Conservation (phyloP, 2,113 vertebrate genomes). For the Bubalus kerabau region DNA sequence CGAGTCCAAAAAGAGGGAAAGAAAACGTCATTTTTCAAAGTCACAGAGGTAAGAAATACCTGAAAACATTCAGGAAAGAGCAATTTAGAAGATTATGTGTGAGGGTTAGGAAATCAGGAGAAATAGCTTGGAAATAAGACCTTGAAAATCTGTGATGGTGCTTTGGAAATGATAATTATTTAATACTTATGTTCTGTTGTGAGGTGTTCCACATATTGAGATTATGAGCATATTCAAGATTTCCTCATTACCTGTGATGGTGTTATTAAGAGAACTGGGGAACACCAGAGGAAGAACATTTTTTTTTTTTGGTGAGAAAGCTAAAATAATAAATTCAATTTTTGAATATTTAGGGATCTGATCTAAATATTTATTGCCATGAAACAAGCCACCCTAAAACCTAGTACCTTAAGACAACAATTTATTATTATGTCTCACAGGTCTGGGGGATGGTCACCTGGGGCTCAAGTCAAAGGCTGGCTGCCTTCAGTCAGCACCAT, state of each 20-base stretch:
- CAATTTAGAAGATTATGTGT: neutral
- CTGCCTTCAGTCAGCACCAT: neutral
- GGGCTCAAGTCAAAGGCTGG: neutral
- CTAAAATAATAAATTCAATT: neutral
- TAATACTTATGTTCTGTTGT: neutral
- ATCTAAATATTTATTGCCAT: neutral
- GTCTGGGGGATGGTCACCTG: neutral
- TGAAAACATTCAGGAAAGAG: neutral
- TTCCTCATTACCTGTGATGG: neutral
- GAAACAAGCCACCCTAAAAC: neutral
- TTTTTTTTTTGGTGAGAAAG: neutral
- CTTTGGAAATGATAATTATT: neutral
- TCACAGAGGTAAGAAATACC: neutral
- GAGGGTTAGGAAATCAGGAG: neutral
- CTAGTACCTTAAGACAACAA: neutral
- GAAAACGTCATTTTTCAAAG: neutral
- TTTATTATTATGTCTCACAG: accelerated
- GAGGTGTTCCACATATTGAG: neutral
- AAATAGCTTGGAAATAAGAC: neutral
- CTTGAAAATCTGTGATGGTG: too few relatives aligned
- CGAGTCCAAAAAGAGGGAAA: neutral
- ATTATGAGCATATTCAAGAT: neutral
- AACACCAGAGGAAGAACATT: neutral
- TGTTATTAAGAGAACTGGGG: neutral
- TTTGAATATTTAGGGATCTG: neutral